Percentiles rank a stretch among this genome's conserved stretches.
phyloP scores from a whole-genome alignment of 2,113 vertebrate species.

The Barbus barbus region DNA sequence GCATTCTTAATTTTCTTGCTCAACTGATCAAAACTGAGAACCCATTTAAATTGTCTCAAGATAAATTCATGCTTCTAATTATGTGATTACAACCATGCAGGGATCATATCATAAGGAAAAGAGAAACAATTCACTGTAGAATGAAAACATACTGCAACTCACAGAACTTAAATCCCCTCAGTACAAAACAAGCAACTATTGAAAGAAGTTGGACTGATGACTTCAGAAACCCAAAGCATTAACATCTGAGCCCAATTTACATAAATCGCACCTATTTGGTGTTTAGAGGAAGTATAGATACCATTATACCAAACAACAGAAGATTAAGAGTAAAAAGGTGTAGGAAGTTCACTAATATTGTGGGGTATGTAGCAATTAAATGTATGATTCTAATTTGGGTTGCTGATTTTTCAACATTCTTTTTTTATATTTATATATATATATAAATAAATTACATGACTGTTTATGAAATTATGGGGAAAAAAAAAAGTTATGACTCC shows the following conservation, averaged over 20 bases:
- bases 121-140: not conserved
- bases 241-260: not conserved
- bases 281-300: not conserved
- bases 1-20: not conserved
- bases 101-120: not conserved
- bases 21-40: not conserved
- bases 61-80: conserved; percentile 16
- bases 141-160: not conserved
- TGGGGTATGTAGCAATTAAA: not conserved
- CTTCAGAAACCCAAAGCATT: not conserved
- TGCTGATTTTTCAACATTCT: not conserved
- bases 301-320: not conserved
- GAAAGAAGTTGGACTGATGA: not conserved
- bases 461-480: no score
- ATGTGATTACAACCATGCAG: not conserved
- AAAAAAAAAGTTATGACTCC: no score
- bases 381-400: not conserved
- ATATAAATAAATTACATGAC: no score
- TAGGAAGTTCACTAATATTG: not conserved
- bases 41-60: conserved; percentile 16
- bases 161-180: not conserved
- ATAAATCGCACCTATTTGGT: not conserved
- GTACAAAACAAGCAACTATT: not conserved
- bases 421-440: no score
- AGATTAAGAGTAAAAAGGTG: not conserved